phyloP scores from a whole-genome alignment of 2,888 invertebrate species.

The Diarsia mendica region DNA sequence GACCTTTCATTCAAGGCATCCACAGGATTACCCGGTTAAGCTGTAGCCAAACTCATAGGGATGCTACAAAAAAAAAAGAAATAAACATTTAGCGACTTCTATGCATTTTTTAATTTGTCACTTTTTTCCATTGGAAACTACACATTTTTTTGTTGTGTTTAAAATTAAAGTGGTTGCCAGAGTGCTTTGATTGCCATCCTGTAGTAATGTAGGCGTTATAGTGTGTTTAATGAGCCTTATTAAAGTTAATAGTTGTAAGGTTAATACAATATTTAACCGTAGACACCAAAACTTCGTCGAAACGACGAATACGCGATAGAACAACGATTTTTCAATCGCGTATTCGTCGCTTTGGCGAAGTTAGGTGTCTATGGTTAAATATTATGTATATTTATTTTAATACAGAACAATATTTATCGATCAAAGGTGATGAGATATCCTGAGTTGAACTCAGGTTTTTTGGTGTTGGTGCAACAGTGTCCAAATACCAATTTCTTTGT shows the following conservation, averaged over 20 bases:
- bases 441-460: neutral
- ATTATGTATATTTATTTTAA: constrained; percentile 1
- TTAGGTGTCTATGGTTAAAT: neutral
- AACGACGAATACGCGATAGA: no score
- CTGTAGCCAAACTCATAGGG: no score
- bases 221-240: constrained; percentile 26
- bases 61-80: neutral
- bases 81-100: neutral
- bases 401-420: neutral
- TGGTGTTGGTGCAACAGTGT: neutral
- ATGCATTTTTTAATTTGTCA: neutral
- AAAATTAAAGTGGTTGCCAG: neutral
- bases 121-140: neutral
- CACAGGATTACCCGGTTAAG: no score
- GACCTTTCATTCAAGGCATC: no score
- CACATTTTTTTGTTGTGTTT: neutral
- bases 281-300: no score
- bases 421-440: neutral
- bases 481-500: neutral
- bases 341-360: no score
- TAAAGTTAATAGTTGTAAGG: constrained; percentile 14
- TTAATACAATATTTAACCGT: neutral
- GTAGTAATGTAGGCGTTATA: neutral
- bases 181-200: neutral
- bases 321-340: no score